Evolutionary conservation across 2,797 vertebrate species (phyloP).

Genomic region (Sebastes cheni): DNA sequence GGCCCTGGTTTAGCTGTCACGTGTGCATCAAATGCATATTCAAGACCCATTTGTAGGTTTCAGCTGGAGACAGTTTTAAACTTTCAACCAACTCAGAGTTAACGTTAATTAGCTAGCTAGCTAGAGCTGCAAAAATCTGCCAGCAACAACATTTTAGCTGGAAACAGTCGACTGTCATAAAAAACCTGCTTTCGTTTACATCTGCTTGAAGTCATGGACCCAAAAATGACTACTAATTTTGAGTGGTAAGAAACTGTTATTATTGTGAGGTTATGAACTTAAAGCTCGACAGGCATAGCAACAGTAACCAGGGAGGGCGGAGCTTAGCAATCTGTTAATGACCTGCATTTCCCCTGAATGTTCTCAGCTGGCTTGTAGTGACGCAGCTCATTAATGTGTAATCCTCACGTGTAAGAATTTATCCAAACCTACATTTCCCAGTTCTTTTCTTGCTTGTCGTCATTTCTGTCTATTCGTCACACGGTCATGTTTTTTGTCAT

Average conservation of each 20-base stretch:
- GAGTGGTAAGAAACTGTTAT: background rate
- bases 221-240: background rate
- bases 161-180: no score
- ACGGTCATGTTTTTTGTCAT: background rate
- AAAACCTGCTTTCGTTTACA: background rate
- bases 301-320: background rate
- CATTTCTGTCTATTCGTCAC: background rate
- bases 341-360: background rate
- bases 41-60: background rate
- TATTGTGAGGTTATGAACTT: background rate
- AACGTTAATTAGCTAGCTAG: no score
- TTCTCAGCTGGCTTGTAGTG: background rate
- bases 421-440: background rate
- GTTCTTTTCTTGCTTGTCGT: conserved; percentile 1
- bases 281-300: background rate
- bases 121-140: no score
- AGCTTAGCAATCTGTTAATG: background rate
- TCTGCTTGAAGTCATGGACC: background rate
- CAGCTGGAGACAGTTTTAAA: no score
- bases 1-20: background rate
- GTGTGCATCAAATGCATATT: background rate
- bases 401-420: background rate
- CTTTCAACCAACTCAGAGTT: background rate
- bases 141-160: no score
- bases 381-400: background rate